Evolutionary conservation across 2,888 invertebrate genomes (phyloP), one percentile per base, ranked within the genome.

Genomic region (Lydus trimaculatus): DNA sequence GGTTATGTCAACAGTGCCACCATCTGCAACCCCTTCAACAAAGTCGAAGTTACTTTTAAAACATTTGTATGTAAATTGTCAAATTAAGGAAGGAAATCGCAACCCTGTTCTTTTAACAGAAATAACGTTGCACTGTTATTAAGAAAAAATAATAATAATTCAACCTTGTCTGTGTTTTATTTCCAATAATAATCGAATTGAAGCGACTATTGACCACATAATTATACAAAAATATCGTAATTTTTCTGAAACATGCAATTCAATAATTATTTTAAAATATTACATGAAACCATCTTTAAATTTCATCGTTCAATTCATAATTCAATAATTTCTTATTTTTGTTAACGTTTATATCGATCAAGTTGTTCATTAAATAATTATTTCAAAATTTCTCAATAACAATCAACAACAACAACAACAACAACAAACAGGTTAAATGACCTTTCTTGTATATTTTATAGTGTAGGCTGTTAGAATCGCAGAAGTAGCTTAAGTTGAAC

Each of bases 401-500:
- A 13, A 36, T 13, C 11, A 31, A 31, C 31, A 31, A 36, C 36
- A 36, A 36, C 36, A 36, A 43, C 28, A 28, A 28, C 28, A 36
- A 36, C 13, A 36, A 43, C 43, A 43, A 20, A 0, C 48, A 20
- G 11, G 48, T 48, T 48, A 48, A 48, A 48, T 20, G 48, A 48
- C 48, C 48, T 48, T 2, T 48, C 5, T n/a, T 43, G n/a, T 43
- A 4, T 13, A 13, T 36, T 36, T 36, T 13, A 0, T 20, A 20
- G 48, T 48, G 48, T 48, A 48, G 48, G 48, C 20, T 48, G 48
- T 20, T 20, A 2, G 48, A 48, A 48, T 48, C 48, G 48, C 48
- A 48, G 48, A 48, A 48, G 48, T 48, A 48, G 48, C 20, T 48
- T 48, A 20, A 48, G 48, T 48, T 48, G 48, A 48, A 48, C 48